phyloP scores from a whole-genome alignment of 2,888 invertebrate species.

The Lobophora halterata region DNA sequence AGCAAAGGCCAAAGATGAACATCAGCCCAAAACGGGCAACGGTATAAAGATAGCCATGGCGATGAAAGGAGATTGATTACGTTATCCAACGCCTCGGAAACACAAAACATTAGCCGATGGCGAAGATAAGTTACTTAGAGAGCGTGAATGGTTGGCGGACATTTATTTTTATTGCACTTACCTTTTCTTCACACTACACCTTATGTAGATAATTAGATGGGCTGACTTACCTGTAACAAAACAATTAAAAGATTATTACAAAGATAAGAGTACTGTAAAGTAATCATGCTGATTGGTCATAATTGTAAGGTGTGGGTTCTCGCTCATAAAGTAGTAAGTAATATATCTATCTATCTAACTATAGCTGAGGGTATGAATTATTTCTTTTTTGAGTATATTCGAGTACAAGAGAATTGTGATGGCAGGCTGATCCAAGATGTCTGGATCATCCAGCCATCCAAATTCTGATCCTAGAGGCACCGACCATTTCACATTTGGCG shows the following conservation, averaged over 20 bases:
- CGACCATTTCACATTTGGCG: too few species aligned
- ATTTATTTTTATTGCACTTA: constrained; percentile 25
- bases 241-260: constrained; percentile 26
- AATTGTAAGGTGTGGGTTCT: neutral
- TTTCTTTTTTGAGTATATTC: neutral
- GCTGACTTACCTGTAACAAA: constrained; percentile 63
- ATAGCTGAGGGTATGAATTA: neutral
- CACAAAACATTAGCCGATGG: constrained; percentile 6
- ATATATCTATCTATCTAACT: neutral
- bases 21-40: constrained; percentile 40
- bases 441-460: too few species aligned
- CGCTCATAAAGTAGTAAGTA: neutral
- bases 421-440: too few species aligned
- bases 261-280: constrained; percentile 7
- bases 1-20: constrained; percentile 7
- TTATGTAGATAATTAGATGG: constrained; percentile 11
- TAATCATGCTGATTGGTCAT: too few species aligned
- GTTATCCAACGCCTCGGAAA: constrained; percentile 17
- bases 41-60: constrained; percentile 40
- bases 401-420: neutral
- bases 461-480: too few species aligned
- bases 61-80: constrained; percentile 38
- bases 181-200: constrained; percentile 13
- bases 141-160: constrained; percentile 35
- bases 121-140: constrained; percentile 33